phyloP scores from a whole-genome alignment of 2,113 vertebrate genomes.

The Thomomys bottae region DNA sequence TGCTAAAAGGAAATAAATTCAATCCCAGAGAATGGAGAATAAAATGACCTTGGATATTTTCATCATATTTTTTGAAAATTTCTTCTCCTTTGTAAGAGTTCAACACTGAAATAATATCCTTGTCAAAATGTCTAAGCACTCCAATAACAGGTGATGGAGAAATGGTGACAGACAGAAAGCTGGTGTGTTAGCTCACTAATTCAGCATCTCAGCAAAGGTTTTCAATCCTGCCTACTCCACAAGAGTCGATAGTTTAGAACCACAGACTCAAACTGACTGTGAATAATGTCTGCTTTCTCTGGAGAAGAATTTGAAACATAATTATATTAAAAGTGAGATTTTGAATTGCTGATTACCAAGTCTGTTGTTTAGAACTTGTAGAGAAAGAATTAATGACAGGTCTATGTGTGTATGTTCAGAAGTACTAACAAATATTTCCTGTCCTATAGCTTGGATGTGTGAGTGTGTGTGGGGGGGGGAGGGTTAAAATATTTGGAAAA shows the following conservation, averaged over 20 bases:
- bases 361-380: slow-evolving; percentile 50
- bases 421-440: slow-evolving; percentile 17
- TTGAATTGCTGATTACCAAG: slow-evolving; percentile 52
- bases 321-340: slow-evolving; percentile 53
- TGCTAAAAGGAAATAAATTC: slow-evolving; percentile 53
- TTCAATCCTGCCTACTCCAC: not conserved
- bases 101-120: slow-evolving; percentile 61
- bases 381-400: not conserved
- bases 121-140: slow-evolving; percentile 70
- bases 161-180: slow-evolving; percentile 52
- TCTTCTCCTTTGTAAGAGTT: slow-evolving; percentile 62
- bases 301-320: slow-evolving; percentile 28
- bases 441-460: not conserved
- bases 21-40: slow-evolving; percentile 40
- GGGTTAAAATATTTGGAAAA: not conserved
- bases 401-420: slow-evolving; percentile 33
- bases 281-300: not conserved
- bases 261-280: not conserved
- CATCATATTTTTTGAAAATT: slow-evolving; percentile 60
- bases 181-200: slow-evolving; percentile 45
- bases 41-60: slow-evolving; percentile 65
- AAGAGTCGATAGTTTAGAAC: slow-evolving; percentile 4
- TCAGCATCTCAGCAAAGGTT: slow-evolving; percentile 19
- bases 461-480: not conserved
- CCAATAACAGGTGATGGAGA: slow-evolving; percentile 44